These are phyloP conservation scores for Adela reaumurella DNA, from an alignment of 2,888 invertebrate species.

Conservation along the genomic window DNA sequence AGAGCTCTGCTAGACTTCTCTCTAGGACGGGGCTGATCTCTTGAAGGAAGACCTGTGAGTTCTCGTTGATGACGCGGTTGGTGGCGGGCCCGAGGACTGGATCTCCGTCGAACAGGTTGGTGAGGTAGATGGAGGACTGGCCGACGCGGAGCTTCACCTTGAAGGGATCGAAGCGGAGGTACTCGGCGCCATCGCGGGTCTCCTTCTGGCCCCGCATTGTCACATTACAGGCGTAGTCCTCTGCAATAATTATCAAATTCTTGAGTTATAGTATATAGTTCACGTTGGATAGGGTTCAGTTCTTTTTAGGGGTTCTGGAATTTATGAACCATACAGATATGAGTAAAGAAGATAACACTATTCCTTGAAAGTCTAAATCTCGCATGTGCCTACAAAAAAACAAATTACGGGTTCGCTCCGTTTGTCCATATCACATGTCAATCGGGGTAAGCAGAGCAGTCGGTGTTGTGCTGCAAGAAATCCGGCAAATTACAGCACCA, in stretches of 20 bases:
- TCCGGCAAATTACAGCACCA: no score
- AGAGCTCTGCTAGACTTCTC: slow-evolving; percentile 58
- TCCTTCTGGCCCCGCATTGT: slow-evolving; percentile 61
- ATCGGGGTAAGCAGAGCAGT: no score
- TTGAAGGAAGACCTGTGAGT: slow-evolving; percentile 62
- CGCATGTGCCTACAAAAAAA: no score
- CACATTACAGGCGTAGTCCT: slow-evolving; percentile 62
- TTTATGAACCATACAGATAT: no score
- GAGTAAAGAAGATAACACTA: no score
- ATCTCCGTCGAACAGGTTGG: slow-evolving; percentile 66
- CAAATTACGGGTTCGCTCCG: no score
- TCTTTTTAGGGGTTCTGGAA: no score
- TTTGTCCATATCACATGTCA: no score
- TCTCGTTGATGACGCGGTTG: slow-evolving; percentile 64
- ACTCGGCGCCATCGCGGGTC: slow-evolving; percentile 52
- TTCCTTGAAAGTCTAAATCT: no score
- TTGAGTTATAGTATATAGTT: no score
- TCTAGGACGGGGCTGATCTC: slow-evolving; percentile 67
- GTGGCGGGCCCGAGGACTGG: slow-evolving; percentile 62
- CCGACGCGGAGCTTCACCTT: slow-evolving; percentile 59
- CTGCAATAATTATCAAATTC: slow-evolving; percentile 39
- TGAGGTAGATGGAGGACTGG: slow-evolving; percentile 57
- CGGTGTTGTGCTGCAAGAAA: no score
- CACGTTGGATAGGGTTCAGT: no score
- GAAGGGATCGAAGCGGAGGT: slow-evolving; percentile 62